Evolutionary conservation across 2,113 vertebrate species (phyloP).

Genomic region (Dascyllus trimaculatus): DNA sequence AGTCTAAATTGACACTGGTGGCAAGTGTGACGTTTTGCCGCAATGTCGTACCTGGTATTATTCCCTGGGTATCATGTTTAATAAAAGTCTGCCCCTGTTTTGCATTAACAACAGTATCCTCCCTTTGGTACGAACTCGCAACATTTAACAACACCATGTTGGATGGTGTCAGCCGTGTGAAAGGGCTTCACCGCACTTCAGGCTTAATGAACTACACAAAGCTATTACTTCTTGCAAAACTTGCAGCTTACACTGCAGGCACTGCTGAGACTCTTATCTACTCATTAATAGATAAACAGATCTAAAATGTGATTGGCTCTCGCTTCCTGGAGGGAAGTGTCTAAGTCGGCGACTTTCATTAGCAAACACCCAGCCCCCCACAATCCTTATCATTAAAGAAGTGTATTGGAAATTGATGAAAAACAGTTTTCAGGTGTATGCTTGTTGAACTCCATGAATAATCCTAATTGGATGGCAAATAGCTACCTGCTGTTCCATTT

Average conservation of each 20-base stretch:
- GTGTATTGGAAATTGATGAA: constrained; percentile 55
- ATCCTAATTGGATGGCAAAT: constrained; percentile 74
- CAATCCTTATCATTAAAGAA: constrained; percentile 66
- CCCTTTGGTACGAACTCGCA: constrained; percentile 27
- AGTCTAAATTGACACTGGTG: constrained; percentile 14
- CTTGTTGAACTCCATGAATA: constrained; percentile 61
- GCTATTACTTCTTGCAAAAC: constrained; percentile 55
- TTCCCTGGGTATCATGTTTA: constrained; percentile 13
- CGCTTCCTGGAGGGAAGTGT: constrained; percentile 55
- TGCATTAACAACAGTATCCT: constrained; percentile 44
- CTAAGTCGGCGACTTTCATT: constrained; percentile 54
- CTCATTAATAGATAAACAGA: constrained; percentile 74
- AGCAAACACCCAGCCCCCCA: constrained; percentile 4
- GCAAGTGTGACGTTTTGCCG: constrained; percentile 4
- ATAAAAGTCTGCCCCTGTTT: constrained; percentile 25
- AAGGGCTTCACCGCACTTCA: constrained; percentile 32
- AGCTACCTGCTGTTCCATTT: constrained; percentile 64
- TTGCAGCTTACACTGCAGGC: constrained; percentile 51
- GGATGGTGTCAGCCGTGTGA: constrained; percentile 43
- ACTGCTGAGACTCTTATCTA: constrained; percentile 52
- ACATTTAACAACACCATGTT: constrained; percentile 24
- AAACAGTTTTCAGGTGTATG: constrained; percentile 65
- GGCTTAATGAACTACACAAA: constrained; percentile 63
- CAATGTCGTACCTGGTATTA: background rate
- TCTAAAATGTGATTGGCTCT: constrained; percentile 65